Evolutionary conservation across 2,113 vertebrate species (phyloP).

Genomic region (Vulpes ferrilata): DNA sequence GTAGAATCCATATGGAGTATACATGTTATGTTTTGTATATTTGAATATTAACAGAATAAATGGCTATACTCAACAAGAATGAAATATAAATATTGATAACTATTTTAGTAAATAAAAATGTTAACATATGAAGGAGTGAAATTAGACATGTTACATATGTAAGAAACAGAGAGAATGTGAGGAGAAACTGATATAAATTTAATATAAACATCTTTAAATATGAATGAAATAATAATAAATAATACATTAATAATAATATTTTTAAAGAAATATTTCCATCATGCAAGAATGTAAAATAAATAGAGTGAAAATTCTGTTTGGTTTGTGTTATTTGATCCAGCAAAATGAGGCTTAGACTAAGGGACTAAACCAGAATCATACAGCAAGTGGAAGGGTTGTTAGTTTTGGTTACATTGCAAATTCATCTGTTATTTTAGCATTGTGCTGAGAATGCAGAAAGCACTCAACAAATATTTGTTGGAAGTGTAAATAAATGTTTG

Average conservation of each 20-base stretch:
- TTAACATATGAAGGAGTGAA: neutral
- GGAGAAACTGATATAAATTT: neutral
- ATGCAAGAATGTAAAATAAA: neutral
- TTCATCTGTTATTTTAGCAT: neutral
- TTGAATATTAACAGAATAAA: neutral
- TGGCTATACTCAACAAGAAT: neutral
- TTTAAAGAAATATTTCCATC: neutral
- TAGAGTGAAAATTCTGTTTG: neutral
- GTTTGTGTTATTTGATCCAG: neutral
- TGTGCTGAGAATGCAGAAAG: neutral
- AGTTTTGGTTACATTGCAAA: neutral
- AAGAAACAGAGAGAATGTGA: neutral
- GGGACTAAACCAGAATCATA: neutral
- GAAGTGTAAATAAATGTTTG: neutral
- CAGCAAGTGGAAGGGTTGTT: neutral
- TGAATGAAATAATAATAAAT: neutral
- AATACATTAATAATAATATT: neutral
- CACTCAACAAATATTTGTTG: neutral
- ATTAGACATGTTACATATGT: neutral
- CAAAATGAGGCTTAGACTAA: neutral
- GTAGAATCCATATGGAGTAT: neutral
- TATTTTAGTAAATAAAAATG: neutral
- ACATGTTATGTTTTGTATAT: neutral
- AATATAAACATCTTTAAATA: neutral
- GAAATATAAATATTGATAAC: neutral